A percentile compares a stretch with the other conserved stretches of the same genome.
Conservation (phyloP, 35 echinoderm and acorn worm species). For the Diadema setosum region DNA sequence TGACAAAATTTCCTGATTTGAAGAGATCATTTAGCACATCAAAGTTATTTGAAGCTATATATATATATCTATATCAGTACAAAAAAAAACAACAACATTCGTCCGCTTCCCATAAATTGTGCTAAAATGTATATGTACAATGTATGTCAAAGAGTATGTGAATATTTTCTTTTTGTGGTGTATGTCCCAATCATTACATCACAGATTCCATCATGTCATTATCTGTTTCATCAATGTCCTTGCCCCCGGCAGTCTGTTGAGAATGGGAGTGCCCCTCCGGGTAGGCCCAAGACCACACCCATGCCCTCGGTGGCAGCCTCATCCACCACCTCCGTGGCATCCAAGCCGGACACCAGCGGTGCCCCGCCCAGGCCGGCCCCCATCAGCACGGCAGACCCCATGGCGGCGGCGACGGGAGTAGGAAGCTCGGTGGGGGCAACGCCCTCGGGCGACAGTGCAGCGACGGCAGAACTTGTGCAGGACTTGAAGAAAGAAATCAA, state of each 20-base stretch:
- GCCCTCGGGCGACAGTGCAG: not conserved
- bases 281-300: not conserved
- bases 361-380: not conserved
- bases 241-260: not conserved
- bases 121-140: not conserved
- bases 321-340: not conserved
- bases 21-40: too few species aligned
- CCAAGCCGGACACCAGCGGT: not conserved
- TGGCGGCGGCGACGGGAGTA: too few species aligned
- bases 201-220: too few species aligned
- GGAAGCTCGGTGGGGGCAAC: too few species aligned
- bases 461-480: constrained; percentile 1
- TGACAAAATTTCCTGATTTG: too few species aligned
- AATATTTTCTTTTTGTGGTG: not conserved
- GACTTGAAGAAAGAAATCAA: constrained; percentile 36
- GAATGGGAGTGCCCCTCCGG: not conserved
- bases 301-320: not conserved
- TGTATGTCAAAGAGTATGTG: not conserved
- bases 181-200: not conserved
- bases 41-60: too few species aligned
- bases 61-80: too few species aligned
- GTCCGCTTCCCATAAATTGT: too few species aligned
- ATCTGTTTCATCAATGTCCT: too few species aligned
- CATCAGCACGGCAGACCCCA: too few species aligned
- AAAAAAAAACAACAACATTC: too few species aligned